Conservation (phyloP, 2,797 vertebrate species). For the Furcifer pardalis region DNA sequence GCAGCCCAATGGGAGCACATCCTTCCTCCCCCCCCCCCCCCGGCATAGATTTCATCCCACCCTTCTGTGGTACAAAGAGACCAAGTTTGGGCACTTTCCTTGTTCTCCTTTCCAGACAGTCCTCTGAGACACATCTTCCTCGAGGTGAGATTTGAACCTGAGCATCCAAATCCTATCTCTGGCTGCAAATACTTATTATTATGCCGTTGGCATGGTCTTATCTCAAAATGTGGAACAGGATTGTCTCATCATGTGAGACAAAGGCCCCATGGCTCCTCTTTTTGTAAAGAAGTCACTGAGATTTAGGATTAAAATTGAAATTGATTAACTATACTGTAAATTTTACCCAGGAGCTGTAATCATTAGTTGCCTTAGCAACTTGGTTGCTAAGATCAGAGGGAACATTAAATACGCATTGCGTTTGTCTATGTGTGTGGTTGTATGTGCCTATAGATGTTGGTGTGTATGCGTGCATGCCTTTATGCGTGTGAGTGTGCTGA, state of each 20-base stretch:
- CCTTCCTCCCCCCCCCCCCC: too few relatives aligned
- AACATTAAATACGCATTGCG: constrained; percentile 19
- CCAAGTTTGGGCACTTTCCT: too few relatives aligned
- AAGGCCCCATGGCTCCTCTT: constrained; percentile 7
- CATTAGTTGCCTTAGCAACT: constrained; percentile 70
- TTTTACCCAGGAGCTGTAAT: constrained; percentile 66
- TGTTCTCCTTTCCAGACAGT: neutral
- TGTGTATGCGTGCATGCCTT: neutral
- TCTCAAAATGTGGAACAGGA: too few relatives aligned
- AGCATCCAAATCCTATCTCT: neutral
- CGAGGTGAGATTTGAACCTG: too few relatives aligned
- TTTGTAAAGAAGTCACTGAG: neutral
- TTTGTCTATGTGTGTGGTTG: neutral
- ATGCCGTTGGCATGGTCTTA: too few relatives aligned
- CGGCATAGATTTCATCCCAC: too few relatives aligned
- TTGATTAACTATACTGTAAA: constrained; percentile 71
- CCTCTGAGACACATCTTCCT: too few relatives aligned
- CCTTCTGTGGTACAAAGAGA: too few relatives aligned
- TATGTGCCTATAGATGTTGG: too few relatives aligned
- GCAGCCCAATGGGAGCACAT: too few relatives aligned
- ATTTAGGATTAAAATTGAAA: constrained; percentile 53
- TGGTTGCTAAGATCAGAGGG: constrained; percentile 62
- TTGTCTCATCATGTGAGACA: too few relatives aligned
- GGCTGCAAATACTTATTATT: too few relatives aligned
- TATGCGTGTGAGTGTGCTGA: neutral